A percentile compares a stretch with the other conserved stretches of the same genome.
These are phyloP conservation scores for Anhinga anhinga DNA, from an alignment of 2,113 vertebrate species.

Conservation along the genomic window DNA sequence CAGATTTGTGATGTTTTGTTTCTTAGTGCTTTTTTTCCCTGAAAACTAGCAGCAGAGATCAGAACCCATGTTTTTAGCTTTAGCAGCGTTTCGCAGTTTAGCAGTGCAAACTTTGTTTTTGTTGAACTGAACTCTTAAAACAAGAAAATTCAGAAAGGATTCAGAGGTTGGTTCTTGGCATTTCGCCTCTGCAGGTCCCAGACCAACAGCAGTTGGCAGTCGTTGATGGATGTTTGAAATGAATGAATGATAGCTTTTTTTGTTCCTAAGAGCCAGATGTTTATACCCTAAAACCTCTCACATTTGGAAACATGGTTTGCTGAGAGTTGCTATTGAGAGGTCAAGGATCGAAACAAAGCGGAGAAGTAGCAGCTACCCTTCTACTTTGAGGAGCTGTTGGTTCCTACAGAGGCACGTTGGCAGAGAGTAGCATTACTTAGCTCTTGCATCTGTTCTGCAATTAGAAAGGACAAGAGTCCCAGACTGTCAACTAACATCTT, in stretches of 20 bases:
- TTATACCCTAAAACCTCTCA: not conserved
- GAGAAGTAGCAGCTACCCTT: not conserved
- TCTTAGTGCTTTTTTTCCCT: not conserved
- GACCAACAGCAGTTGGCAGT: not conserved
- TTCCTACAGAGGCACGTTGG: not conserved
- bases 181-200: not conserved
- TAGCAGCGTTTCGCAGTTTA: not conserved
- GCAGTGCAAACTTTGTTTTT: not conserved
- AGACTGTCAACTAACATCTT: not conserved
- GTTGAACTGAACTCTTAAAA: not conserved
- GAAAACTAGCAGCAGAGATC: not conserved
- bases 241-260: not conserved
- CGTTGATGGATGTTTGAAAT: slow-evolving; percentile 33
- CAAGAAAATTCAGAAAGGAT: not conserved
- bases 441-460: not conserved
- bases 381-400: not conserved
- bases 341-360: not conserved
- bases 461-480: not conserved
- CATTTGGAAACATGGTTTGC: not conserved
- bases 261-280: not conserved
- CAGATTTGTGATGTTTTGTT: not conserved
- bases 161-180: not conserved
- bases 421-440: not conserved
- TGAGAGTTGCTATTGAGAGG: slow-evolving; percentile 2
- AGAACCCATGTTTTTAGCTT: not conserved